These are phyloP conservation scores for Poecilia wingei DNA, from an alignment of 2,797 vertebrate species.

Conservation along the genomic window DNA sequence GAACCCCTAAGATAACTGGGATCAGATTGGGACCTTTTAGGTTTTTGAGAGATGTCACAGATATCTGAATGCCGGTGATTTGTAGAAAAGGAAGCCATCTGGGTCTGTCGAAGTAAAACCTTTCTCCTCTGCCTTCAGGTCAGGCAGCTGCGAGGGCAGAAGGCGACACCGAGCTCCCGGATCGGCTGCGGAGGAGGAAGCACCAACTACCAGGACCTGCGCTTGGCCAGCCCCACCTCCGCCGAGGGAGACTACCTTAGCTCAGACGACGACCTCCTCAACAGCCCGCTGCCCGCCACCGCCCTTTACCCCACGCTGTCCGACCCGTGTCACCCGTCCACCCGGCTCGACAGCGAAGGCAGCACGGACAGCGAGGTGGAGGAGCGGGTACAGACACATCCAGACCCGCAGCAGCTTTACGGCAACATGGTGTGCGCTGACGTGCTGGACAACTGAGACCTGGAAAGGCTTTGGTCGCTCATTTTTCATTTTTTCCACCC, in stretches of 20 bases:
- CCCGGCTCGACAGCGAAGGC: conserved; percentile 87
- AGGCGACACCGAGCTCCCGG: conserved; percentile 76
- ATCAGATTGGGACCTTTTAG: not conserved
- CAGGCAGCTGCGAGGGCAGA: conserved; percentile 87
- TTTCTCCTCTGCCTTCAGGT: conserved; percentile 75
- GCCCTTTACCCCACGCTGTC: conserved; percentile 85
- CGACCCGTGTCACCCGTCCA: conserved; percentile 79
- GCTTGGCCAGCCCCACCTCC: conserved; percentile 84
- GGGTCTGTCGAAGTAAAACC: not conserved
- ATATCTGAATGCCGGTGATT: not conserved
- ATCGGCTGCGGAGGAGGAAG: conserved; percentile 60
- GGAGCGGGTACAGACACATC: conserved; percentile 73
- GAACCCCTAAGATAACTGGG: not conserved
- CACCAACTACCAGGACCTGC: conserved; percentile 84
- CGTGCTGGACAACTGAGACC: conserved; percentile 80
- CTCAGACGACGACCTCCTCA: conserved; percentile 92
- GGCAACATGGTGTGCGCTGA: conserved; percentile 81
- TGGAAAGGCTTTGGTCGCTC: not conserved
- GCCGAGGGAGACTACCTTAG: conserved; percentile 93
- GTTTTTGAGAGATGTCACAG: not conserved
- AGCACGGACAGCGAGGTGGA: conserved; percentile 92
- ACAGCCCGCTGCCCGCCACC: conserved; percentile 84
- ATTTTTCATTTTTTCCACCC: conserved; percentile 22
- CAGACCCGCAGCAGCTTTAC: conserved; percentile 78
- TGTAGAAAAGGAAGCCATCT: not conserved